phyloP scores from a whole-genome alignment of 2,113 vertebrate genomes.

The Equus quagga region DNA sequence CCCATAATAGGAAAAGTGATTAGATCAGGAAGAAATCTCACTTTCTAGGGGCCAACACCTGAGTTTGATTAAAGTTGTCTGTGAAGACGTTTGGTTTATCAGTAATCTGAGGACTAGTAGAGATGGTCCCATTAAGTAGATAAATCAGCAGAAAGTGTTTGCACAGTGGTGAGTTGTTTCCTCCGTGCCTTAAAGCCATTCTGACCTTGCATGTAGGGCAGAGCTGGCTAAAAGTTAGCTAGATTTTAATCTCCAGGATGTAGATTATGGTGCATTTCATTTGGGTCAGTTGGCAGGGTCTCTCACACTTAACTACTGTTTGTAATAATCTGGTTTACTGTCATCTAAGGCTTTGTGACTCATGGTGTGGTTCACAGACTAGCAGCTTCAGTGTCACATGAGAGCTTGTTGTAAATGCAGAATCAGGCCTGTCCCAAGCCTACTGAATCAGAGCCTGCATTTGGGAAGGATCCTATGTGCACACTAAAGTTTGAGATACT shows the following conservation, averaged over 20 bases:
- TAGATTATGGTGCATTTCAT: background rate
- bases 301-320: background rate
- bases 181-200: background rate
- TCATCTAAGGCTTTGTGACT: background rate
- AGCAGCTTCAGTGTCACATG: background rate
- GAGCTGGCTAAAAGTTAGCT: background rate
- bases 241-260: background rate
- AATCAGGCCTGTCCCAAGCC: background rate
- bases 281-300: background rate
- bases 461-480: background rate
- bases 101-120: background rate
- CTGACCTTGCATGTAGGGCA: background rate
- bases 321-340: background rate
- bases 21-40: background rate
- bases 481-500: background rate
- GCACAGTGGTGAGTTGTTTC: background rate
- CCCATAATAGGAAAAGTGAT: background rate
- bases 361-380: background rate
- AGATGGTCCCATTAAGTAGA: background rate
- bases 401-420: background rate
- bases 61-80: background rate
- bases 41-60: background rate
- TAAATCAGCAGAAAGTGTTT: background rate
- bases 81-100: background rate
- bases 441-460: background rate